Percentiles rank a stretch among this genome's conserved stretches.
phyloP scores from a whole-genome alignment of 1,140 invertebrate genomes.

The Telenomus remus region DNA sequence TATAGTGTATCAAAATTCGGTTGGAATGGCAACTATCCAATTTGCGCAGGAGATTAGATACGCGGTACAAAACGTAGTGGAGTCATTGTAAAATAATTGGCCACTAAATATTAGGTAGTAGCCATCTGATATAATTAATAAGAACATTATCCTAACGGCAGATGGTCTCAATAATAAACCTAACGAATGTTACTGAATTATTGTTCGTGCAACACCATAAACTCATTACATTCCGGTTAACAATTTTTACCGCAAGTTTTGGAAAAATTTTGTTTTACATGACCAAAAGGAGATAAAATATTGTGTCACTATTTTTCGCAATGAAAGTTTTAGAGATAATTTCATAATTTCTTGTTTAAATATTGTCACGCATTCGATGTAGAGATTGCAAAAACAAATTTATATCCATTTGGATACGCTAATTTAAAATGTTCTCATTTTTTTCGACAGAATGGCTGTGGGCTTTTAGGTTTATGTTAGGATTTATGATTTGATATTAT shows the following conservation, averaged over 20 bases:
- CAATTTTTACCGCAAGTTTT: too few species aligned
- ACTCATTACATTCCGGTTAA: too few species aligned
- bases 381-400: background rate
- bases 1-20: slow-evolving; percentile 22
- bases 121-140: slow-evolving; percentile 47
- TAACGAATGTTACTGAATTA: slow-evolving; percentile 19
- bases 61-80: slow-evolving; percentile 39
- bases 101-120: slow-evolving; percentile 46
- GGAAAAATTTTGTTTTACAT: too few species aligned
- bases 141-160: slow-evolving; percentile 41
- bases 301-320: too few species aligned
- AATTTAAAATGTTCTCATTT: slow-evolving; percentile 24
- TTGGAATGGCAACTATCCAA: slow-evolving; percentile 44
- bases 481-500: slow-evolving; percentile 66
- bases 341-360: too few species aligned
- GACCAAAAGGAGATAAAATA: too few species aligned
- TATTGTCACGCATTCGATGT: too few species aligned
- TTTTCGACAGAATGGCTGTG: slow-evolving; percentile 27
- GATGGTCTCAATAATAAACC: slow-evolving; percentile 44
- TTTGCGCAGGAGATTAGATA: slow-evolving; percentile 32
- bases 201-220: too few species aligned
- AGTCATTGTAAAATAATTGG: slow-evolving; percentile 53
- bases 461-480: slow-evolving; percentile 52
- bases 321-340: too few species aligned
- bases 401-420: slow-evolving; percentile 23